phyloP scores from a whole-genome alignment of 2,797 vertebrate genomes.

The Enteromius treurensis region DNA sequence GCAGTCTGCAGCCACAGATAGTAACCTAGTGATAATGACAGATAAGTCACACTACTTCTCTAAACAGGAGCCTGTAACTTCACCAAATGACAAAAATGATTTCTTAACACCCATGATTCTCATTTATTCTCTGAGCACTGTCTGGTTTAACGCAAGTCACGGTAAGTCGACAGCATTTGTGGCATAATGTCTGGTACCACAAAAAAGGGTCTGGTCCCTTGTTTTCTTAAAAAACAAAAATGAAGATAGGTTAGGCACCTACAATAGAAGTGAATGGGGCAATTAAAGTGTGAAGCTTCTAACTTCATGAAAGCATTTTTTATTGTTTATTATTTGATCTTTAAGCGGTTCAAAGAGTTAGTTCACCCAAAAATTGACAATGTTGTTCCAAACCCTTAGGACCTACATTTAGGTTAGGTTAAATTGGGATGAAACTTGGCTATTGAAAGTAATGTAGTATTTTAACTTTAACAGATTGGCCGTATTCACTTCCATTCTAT shows the following conservation, averaged over 20 bases:
- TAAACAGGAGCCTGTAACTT: neutral
- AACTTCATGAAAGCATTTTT: neutral
- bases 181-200: neutral
- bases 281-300: neutral
- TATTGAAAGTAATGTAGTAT: neutral
- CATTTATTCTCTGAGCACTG: neutral
- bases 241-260: neutral
- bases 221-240: neutral
- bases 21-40: constrained; percentile 21
- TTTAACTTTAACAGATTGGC: neutral
- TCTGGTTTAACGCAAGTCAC: neutral
- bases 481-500: neutral
- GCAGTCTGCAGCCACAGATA: constrained; percentile 22
- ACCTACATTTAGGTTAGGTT: neutral
- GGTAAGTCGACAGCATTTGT: neutral
- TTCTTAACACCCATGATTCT: constrained; percentile 14
- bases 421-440: too few species aligned
- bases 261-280: neutral
- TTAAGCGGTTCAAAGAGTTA: neutral
- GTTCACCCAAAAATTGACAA: neutral
- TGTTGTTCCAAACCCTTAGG: neutral
- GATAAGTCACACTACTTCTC: constrained; percentile 2
- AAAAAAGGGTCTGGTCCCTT: neutral
- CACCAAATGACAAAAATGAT: neutral
- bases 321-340: neutral